Percentiles rank a stretch among this genome's conserved stretches.
Conservation (phyloP, 1,140 invertebrate genomes). For the Eubasilissa regina region DNA sequence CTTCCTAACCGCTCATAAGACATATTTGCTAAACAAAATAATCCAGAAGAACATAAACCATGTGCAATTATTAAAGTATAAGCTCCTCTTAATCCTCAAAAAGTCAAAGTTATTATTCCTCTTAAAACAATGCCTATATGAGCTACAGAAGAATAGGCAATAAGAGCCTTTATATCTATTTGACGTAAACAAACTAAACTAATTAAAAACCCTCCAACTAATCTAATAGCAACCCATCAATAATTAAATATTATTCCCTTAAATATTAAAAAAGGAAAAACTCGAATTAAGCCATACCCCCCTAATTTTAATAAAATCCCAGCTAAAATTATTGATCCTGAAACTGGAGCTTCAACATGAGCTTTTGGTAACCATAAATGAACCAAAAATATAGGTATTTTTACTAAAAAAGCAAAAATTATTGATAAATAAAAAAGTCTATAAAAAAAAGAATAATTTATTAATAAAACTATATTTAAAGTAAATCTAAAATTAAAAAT, state of each 20-base stretch:
- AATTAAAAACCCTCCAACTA: slow-evolving; percentile 73
- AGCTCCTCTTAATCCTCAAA: too few species aligned
- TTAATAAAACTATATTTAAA: slow-evolving; percentile 65
- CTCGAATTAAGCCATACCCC: slow-evolving; percentile 75
- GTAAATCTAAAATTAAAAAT: slow-evolving; percentile 59
- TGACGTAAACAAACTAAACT: slow-evolving; percentile 76
- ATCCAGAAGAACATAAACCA: slow-evolving; percentile 63
- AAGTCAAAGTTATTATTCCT: too few species aligned
- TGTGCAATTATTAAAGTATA: too few species aligned
- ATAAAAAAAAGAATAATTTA: slow-evolving; percentile 70
- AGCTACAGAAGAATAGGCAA: slow-evolving; percentile 78
- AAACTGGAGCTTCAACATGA: slow-evolving; percentile 82
- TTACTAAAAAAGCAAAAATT: slow-evolving; percentile 78
- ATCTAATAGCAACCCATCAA: slow-evolving; percentile 70
- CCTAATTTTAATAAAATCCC: slow-evolving; percentile 81
- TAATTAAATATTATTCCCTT: slow-evolving; percentile 69
- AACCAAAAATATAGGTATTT: slow-evolving; percentile 79
- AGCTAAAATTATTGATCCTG: slow-evolving; percentile 81
- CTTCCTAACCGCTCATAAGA: slow-evolving; percentile 73
- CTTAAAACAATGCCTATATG: too few species aligned
- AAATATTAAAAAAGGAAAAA: slow-evolving; percentile 67
- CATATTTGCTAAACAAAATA: slow-evolving; percentile 80
- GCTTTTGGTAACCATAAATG: slow-evolving; percentile 82
- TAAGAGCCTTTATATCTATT: slow-evolving; percentile 75
- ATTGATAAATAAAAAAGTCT: slow-evolving; percentile 69